Percentiles rank a stretch among this genome's conserved stretches.
Evolutionary conservation across 2,113 vertebrate genomes (phyloP).

Genomic region (Pteronura brasiliensis): DNA sequence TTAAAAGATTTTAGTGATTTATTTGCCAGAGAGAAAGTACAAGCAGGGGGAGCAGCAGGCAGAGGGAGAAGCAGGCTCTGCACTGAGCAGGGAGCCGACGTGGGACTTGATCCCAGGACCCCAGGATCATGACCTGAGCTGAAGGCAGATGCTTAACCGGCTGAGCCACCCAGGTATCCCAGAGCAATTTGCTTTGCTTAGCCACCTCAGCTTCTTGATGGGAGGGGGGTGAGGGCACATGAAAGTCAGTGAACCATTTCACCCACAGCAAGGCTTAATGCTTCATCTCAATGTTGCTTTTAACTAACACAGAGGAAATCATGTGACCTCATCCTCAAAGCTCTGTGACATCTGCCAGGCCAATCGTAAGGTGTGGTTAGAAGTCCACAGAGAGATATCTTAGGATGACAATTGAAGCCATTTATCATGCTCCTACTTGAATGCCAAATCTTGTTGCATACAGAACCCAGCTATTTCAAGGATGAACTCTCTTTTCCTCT

Average conservation of each 20-base stretch:
- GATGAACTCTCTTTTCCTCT: neutral
- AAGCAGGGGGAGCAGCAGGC: neutral
- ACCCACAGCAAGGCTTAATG: neutral
- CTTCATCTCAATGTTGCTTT: constrained; percentile 3
- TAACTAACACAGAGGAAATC: neutral
- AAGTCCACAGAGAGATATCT: neutral
- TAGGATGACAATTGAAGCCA: neutral
- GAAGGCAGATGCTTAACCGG: neutral
- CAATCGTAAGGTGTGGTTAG: neutral
- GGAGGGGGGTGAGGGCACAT: neutral
- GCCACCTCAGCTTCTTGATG: neutral
- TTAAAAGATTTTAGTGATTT: neutral
- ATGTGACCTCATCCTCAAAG: neutral
- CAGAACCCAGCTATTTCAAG: neutral
- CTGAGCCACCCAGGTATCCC: too few relatives aligned
- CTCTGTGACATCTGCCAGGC: neutral
- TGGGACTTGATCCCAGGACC: neutral
- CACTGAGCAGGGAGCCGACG: neutral
- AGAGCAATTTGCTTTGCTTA: neutral
- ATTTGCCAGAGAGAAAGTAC: neutral
- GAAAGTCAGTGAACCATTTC: neutral
- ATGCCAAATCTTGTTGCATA: neutral
- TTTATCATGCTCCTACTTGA: neutral
- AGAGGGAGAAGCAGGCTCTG: neutral
- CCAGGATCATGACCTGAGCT: neutral